These are phyloP conservation scores for Melikaiella ostensackeni DNA, from an alignment of 2,888 invertebrate genomes.

Conservation along the genomic window DNA sequence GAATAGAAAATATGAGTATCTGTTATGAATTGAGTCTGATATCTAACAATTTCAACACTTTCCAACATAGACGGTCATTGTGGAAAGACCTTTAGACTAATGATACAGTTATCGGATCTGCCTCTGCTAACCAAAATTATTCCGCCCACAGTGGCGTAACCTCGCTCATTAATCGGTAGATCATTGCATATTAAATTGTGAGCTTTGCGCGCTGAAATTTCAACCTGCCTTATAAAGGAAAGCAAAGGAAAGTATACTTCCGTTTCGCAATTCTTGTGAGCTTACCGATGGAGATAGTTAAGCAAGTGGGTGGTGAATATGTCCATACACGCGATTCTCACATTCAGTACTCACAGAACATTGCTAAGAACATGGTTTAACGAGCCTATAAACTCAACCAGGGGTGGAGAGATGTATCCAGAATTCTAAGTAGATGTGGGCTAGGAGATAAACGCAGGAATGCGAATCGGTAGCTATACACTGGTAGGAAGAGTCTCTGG, in stretches of 20 bases:
- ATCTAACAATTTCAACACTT: background rate
- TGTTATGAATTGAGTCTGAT: background rate
- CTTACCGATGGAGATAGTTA: background rate
- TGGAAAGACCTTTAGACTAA: conserved; percentile 11
- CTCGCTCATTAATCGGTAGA: conserved; percentile 3
- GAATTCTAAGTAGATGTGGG: conserved; percentile 29
- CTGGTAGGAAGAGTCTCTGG: background rate
- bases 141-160: conserved; percentile 15
- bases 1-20: background rate
- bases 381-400: conserved; percentile 1
- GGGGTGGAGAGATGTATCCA: conserved; percentile 4
- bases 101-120: conserved; percentile 7
- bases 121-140: conserved; percentile 9
- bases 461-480: conserved; percentile 15
- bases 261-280: background rate
- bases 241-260: background rate
- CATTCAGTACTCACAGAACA: conserved; percentile 3
- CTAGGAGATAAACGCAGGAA: conserved; percentile 28
- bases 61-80: background rate
- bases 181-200: background rate
- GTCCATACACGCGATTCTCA: conserved; percentile 4
- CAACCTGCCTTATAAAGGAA: background rate
- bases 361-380: conserved; percentile 7
- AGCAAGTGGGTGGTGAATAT: conserved; percentile 13
- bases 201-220: background rate